Conservation (phyloP, 2,797 vertebrate species). For the Pogonophryne albipinna region DNA sequence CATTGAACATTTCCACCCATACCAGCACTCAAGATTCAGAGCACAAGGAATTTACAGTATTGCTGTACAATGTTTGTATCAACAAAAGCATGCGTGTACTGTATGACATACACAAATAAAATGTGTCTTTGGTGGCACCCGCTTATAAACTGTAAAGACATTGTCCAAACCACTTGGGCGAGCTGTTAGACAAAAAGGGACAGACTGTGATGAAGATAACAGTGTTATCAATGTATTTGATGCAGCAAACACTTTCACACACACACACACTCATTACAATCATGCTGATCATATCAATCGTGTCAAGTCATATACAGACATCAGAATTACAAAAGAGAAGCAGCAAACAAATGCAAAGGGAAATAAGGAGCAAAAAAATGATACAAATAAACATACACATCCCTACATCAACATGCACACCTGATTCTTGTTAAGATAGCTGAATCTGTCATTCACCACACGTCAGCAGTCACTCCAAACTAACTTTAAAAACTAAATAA, state of each 20-base stretch:
- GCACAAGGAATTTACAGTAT: slow-evolving; percentile 84
- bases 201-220: slow-evolving; percentile 80
- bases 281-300: slow-evolving; percentile 80
- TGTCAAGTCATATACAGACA: slow-evolving; percentile 87
- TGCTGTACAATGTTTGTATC: slow-evolving; percentile 83
- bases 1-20: slow-evolving; percentile 30
- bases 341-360: slow-evolving; percentile 82
- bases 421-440: slow-evolving; percentile 49
- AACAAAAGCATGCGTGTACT: slow-evolving; percentile 68
- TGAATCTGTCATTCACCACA: slow-evolving; percentile 36
- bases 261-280: slow-evolving; percentile 79
- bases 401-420: background rate
- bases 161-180: slow-evolving; percentile 29
- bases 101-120: slow-evolving; percentile 74
- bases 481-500: slow-evolving; percentile 67
- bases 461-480: slow-evolving; percentile 38
- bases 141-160: slow-evolving; percentile 55
- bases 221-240: slow-evolving; percentile 67
- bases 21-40: slow-evolving; percentile 26
- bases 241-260: slow-evolving; percentile 9
- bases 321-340: slow-evolving; percentile 87
- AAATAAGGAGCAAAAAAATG: slow-evolving; percentile 76
- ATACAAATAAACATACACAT: slow-evolving; percentile 9
- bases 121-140: slow-evolving; percentile 91
- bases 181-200: slow-evolving; percentile 31